phyloP scores from a whole-genome alignment of 2,888 invertebrate genomes.

The Rhagonycha fulva region DNA sequence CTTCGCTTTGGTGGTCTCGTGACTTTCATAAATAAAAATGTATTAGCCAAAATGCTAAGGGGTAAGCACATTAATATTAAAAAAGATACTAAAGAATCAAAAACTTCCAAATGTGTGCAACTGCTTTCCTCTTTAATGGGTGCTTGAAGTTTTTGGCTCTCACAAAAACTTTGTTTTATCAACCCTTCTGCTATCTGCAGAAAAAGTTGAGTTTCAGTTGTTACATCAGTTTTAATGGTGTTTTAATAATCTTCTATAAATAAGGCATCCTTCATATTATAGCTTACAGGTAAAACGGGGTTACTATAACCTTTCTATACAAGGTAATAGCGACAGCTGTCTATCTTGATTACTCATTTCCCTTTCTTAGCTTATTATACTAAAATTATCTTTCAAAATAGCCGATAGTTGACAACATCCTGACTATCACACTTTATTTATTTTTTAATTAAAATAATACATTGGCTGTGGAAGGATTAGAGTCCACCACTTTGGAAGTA shows the following conservation, averaged over 20 bases:
- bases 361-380: conserved; percentile 36
- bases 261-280: conserved; percentile 9
- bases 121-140: background rate
- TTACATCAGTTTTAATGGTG: background rate
- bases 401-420: conserved; percentile 17
- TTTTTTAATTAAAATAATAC: conserved; percentile 2
- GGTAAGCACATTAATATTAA: too few species aligned
- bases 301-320: conserved; percentile 16
- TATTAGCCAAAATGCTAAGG: too few species aligned
- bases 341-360: conserved; percentile 40
- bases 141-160: background rate
- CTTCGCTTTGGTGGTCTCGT: too few species aligned
- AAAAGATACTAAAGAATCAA: background rate
- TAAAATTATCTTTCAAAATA: conserved; percentile 34
- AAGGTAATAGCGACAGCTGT: conserved; percentile 37
- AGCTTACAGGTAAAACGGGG: conserved; percentile 17
- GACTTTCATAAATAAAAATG: too few species aligned
- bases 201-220: background rate
- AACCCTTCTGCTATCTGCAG: background rate
- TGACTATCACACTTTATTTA: conserved; percentile 8
- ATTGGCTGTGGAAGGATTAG: background rate
- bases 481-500: background rate
- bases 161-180: background rate
- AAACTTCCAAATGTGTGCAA: background rate
- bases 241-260: background rate